These are phyloP conservation scores for Apantesis nais DNA, from an alignment of 2,888 invertebrate genomes.

Conservation along the genomic window DNA sequence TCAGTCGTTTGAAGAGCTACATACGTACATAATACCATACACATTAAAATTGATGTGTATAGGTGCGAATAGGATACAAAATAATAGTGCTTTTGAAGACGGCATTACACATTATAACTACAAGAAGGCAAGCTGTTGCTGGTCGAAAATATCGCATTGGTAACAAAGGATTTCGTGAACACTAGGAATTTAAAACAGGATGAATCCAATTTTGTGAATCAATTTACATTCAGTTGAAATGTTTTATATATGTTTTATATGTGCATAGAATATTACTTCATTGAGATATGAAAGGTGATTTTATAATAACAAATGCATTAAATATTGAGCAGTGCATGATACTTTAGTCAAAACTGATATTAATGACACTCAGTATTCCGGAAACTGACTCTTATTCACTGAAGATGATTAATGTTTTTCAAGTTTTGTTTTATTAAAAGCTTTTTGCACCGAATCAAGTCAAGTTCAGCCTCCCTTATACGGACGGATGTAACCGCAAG, in stretches of 20 bases:
- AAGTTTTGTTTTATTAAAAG: slow-evolving; percentile 50
- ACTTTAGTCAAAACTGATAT: slow-evolving; percentile 12
- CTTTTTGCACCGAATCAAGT: slow-evolving; percentile 44
- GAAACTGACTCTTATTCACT: slow-evolving; percentile 25
- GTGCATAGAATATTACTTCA: not conserved
- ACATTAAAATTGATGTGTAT: slow-evolving; percentile 33
- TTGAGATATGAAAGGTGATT: no score
- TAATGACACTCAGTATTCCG: slow-evolving; percentile 15
- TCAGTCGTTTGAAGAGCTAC: slow-evolving; percentile 75
- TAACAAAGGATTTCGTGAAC: not conserved
- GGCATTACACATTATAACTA: not conserved
- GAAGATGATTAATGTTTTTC: slow-evolving; percentile 35
- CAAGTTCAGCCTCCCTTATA: slow-evolving; percentile 60
- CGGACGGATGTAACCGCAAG: slow-evolving; percentile 67
- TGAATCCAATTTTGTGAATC: slow-evolving; percentile 1
- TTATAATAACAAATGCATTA: no score
- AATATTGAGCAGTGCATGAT: no score
- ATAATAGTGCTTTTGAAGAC: not conserved
- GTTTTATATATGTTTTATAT: no score
- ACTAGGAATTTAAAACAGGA: slow-evolving; percentile 1
- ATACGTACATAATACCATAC: slow-evolving; percentile 32
- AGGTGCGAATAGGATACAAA: slow-evolving; percentile 1
- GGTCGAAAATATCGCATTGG: not conserved
- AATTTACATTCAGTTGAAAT: not conserved
- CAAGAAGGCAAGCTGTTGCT: no score